These are phyloP conservation scores for Tychaedon coryphoeus DNA, from an alignment of 2,113 vertebrate genomes.

Conservation along the genomic window DNA sequence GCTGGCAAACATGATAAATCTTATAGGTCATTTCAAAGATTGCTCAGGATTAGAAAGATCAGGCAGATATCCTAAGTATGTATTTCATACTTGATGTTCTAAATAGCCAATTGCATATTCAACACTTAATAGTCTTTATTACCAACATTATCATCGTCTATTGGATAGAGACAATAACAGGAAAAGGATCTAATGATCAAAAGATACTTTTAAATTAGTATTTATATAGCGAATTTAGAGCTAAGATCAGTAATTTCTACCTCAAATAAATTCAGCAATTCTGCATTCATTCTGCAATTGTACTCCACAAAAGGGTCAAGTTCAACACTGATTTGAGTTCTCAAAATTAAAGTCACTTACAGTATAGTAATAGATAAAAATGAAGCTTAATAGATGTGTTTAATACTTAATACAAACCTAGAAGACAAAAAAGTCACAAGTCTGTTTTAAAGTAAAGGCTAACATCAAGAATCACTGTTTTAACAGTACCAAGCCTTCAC, in stretches of 20 bases:
- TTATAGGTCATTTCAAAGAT: not conserved
- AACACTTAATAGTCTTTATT: not conserved
- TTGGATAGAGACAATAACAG: not conserved
- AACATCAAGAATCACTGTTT: not conserved
- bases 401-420: not conserved
- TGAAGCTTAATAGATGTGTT: not conserved
- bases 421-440: not conserved
- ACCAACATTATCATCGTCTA: not conserved
- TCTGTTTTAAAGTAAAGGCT: not conserved
- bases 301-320: not conserved
- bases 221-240: not conserved
- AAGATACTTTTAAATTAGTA: not conserved
- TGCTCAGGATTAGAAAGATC: not conserved
- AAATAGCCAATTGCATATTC: not conserved
- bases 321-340: not conserved
- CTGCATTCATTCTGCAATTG: not conserved
- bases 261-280: not conserved
- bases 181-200: not conserved
- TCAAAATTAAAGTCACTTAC: not conserved
- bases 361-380: not conserved
- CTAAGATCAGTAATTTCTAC: not conserved
- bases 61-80: not conserved
- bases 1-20: not conserved
- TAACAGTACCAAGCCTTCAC: not conserved
- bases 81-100: not conserved